Conservation (phyloP, 2,797 vertebrate genomes). For the Rhinella marina region DNA sequence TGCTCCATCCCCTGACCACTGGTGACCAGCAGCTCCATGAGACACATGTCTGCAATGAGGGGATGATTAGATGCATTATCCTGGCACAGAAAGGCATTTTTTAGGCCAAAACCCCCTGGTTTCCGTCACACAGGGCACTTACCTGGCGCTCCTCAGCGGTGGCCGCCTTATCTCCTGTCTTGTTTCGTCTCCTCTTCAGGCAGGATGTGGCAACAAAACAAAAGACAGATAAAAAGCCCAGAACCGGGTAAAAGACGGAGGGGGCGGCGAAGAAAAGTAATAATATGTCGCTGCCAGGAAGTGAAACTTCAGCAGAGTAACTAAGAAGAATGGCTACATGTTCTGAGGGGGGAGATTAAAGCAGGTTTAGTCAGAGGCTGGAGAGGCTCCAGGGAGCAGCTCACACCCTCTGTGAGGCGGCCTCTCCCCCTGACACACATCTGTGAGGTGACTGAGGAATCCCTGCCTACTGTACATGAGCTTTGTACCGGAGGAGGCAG, state of each 20-base stretch:
- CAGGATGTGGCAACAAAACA: conserved; percentile 53
- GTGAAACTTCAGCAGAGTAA: conserved; percentile 50
- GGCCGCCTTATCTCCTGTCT: background rate
- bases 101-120: background rate
- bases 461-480: conserved; percentile 24
- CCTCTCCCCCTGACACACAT: conserved; percentile 44
- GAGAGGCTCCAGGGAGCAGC: conserved; percentile 37
- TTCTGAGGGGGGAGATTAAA: conserved; percentile 15
- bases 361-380: conserved; percentile 50
- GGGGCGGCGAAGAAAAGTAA: conserved; percentile 35
- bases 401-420: conserved; percentile 45
- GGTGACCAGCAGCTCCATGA: background rate
- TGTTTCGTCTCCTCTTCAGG: background rate
- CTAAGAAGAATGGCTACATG: conserved; percentile 33
- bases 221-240: conserved; percentile 33
- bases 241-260: background rate
- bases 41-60: conserved; percentile 1
- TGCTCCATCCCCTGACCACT: background rate
- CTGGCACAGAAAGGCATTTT: background rate
- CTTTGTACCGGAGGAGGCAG: conserved; percentile 44
- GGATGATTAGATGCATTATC: background rate
- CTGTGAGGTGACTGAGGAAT: conserved; percentile 39
- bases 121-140: background rate
- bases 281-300: conserved; percentile 50
- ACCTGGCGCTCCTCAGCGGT: conserved; percentile 6